Evolutionary conservation across 2,888 invertebrate genomes (phyloP).

Genomic region (Glaucopsyche alexis): DNA sequence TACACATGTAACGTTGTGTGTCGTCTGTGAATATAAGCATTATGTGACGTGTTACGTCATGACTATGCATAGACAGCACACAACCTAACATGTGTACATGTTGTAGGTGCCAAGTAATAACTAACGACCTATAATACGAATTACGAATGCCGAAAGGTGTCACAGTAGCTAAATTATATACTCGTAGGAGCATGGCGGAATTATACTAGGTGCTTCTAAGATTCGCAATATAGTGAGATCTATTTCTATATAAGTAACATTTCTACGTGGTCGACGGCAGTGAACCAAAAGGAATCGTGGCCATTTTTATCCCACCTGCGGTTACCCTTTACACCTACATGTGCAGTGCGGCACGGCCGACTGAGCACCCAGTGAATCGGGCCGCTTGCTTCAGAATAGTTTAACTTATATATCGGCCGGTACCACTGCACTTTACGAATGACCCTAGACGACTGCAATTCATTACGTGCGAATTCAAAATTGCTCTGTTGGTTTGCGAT

Average conservation of each 20-base stretch:
- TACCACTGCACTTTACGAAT: conserved; percentile 46
- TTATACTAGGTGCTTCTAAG: not conserved
- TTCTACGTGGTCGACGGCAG: conserved; percentile 35
- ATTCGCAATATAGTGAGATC: not conserved
- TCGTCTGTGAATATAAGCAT: too few species aligned
- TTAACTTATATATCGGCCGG: conserved; percentile 42
- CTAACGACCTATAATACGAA: too few species aligned
- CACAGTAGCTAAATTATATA: too few species aligned
- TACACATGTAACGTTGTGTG: too few species aligned
- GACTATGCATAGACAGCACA: too few species aligned
- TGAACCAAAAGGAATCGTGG: conserved; percentile 48
- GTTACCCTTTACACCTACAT: conserved; percentile 56
- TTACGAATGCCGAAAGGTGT: too few species aligned
- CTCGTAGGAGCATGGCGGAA: too few species aligned
- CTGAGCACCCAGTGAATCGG: conserved; percentile 69
- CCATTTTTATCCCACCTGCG: conserved; percentile 50
- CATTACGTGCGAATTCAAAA: conserved; percentile 40
- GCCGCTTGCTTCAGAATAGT: conserved; percentile 54
- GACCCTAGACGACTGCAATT: conserved; percentile 40
- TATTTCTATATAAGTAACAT: conserved; percentile 18
- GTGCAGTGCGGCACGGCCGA: conserved; percentile 52
- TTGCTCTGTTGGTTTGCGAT: conserved; percentile 36
- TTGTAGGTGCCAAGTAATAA: too few species aligned
- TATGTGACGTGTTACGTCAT: too few species aligned
- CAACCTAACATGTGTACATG: too few species aligned